Evolutionary conservation across 2,888 invertebrate species (phyloP).

Genomic region (Rhamnusium bicolor): DNA sequence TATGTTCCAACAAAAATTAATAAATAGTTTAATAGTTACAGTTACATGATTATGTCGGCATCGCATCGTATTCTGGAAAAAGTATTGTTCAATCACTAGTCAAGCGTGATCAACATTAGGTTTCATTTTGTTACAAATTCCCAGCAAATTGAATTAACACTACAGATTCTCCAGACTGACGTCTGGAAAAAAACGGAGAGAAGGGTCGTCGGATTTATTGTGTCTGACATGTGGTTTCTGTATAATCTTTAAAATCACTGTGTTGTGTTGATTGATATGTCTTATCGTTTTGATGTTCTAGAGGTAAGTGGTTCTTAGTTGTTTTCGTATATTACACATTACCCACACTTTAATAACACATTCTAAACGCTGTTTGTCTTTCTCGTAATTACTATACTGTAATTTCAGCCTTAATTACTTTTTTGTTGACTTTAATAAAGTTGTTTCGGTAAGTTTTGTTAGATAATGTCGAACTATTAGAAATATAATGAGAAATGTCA

Average conservation of each 20-base stretch:
- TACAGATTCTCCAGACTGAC: neutral
- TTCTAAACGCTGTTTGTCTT: too few species aligned
- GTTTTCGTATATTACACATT: neutral
- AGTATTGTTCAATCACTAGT: neutral
- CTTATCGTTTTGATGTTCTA: neutral
- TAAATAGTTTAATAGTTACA: too few species aligned
- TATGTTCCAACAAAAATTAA: too few species aligned
- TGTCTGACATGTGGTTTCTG: constrained; percentile 4
- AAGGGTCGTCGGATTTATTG: neutral
- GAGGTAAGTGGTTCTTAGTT: neutral
- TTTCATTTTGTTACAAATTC: neutral
- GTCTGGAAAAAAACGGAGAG: neutral
- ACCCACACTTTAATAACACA: neutral
- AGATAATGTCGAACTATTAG: too few species aligned
- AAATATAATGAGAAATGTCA: too few species aligned
- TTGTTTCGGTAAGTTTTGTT: too few species aligned
- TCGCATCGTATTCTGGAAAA: neutral
- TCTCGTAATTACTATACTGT: too few species aligned
- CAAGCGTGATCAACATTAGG: neutral
- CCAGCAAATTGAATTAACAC: constrained; percentile 19
- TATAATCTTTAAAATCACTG: neutral
- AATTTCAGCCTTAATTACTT: too few species aligned
- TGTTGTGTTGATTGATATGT: neutral
- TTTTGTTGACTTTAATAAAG: too few species aligned
- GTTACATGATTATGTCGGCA: too few species aligned